Base-by-base conservation (phyloP, 2,888 invertebrate genomes). In the Tiliacea aurago region DNA sequence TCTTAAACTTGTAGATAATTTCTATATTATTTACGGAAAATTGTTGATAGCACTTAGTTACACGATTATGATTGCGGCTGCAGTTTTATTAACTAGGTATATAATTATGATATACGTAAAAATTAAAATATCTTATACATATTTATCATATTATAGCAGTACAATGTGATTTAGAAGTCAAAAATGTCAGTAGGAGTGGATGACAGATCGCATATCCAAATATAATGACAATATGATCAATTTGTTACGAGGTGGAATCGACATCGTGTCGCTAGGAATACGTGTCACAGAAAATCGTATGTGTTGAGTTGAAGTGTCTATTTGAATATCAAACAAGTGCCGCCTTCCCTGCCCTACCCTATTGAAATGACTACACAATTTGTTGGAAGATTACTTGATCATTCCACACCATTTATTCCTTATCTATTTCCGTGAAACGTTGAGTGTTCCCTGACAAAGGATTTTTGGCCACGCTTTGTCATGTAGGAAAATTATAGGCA, bases 271-370 rank as follows among this genome's bases (percentile, higher is more conserved):
- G 53, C 18, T 41, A 51, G 4, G 33, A 59, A 73, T 68, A 56
- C 13, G 15, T 63, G 58, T 66, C 78, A 73, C 33, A 55, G 69
- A 43, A 59, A 78, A 63, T 70, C 10, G 58, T 41, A 43, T 43
- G 10, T 71, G 55, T 67, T 51, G 72, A 53, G 67, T 77, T 68
- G 58, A 62, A 77, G 78, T 65, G 56, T 62, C 20, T 71, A 77
- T 71, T 76, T 77, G 67, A 77, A 76, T 81, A 67, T 70, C 70
- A 61, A 79, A 80, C 47, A 77, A 71, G 51, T 68, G 18, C 33
- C 51, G 49, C 11, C 23, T 23, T 45, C 10, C 11, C 18, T 37
- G 20, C 15, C 9, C 18, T n/a, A 5, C 43, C 4, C 15, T 33
- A 59, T 62, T 65, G 23, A 28, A 55, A 15, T 41, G 68, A 65